phyloP scores from a whole-genome alignment of 2,113 vertebrate genomes.

The Chaetorhynchus papuensis region DNA sequence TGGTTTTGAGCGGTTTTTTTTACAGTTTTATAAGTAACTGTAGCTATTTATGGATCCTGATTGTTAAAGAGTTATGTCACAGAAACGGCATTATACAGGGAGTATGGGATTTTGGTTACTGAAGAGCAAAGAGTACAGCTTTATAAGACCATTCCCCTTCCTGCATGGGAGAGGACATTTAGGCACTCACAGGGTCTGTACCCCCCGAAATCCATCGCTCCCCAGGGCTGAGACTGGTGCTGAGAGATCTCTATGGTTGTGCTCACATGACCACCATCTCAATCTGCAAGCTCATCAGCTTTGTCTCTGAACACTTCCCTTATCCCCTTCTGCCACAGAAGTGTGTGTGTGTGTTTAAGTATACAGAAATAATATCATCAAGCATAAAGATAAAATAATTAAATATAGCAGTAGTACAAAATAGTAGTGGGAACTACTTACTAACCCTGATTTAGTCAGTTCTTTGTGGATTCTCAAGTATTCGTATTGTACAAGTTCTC shows the following conservation, averaged over 20 bases:
- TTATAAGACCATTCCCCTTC: not conserved
- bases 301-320: not conserved
- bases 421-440: not conserved
- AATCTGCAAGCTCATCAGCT: not conserved
- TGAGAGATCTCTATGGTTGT: not conserved
- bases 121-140: not conserved
- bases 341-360: not conserved
- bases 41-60: not conserved
- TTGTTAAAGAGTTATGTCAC: not conserved
- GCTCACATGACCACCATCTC: fast-evolving
- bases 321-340: not conserved
- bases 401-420: not conserved
- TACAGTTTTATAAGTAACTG: not conserved
- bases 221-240: not conserved
- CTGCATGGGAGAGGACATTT: fast-evolving
- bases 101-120: not conserved
- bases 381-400: not conserved
- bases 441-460: not conserved
- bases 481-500: not conserved
- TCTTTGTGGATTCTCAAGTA: not conserved
- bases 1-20: not conserved
- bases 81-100: not conserved
- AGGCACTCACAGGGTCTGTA: not conserved
- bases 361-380: not conserved
- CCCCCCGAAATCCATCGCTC: not conserved